phyloP scores from a whole-genome alignment of 2,888 invertebrate genomes.

The Dolichomitus sp. region DNA sequence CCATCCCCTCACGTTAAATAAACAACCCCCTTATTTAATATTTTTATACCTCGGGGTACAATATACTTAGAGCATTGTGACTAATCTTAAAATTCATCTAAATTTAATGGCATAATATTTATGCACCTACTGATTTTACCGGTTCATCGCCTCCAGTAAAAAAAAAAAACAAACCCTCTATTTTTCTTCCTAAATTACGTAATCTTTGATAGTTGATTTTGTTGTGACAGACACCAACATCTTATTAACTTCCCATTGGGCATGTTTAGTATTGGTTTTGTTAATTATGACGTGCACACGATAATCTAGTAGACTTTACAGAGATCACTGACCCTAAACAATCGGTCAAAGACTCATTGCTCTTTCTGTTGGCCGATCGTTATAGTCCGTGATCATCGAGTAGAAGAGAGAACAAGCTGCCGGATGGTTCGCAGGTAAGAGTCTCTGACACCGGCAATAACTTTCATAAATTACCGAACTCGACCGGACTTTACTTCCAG shows the following conservation, averaged over 20 bases:
- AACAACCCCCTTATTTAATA: too few species aligned
- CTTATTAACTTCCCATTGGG: not conserved
- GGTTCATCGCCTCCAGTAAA: too few species aligned
- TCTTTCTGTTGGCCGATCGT: slow-evolving; percentile 3
- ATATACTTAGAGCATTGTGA: too few species aligned
- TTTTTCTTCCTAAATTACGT: too few species aligned
- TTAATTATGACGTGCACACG: not conserved
- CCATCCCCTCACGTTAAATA: too few species aligned
- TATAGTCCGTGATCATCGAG: slow-evolving; percentile 4
- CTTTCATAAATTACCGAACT: slow-evolving; percentile 79
- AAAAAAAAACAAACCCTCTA: too few species aligned
- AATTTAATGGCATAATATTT: too few species aligned
- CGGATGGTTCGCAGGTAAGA: slow-evolving; percentile 60
- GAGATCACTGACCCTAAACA: not conserved
- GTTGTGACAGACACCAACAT: not conserved
- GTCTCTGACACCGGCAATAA: slow-evolving; percentile 70
- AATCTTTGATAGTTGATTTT: too few species aligned
- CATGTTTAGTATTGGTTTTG: not conserved
- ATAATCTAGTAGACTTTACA: not conserved
- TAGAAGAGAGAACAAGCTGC: not conserved
- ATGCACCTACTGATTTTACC: too few species aligned
- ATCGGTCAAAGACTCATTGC: not conserved
- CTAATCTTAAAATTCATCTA: too few species aligned
- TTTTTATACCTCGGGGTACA: too few species aligned
- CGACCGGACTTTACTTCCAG: slow-evolving; percentile 76